These are phyloP conservation scores for Illadopsis cleaveri DNA, from an alignment of 2,113 vertebrate genomes.

Conservation along the genomic window DNA sequence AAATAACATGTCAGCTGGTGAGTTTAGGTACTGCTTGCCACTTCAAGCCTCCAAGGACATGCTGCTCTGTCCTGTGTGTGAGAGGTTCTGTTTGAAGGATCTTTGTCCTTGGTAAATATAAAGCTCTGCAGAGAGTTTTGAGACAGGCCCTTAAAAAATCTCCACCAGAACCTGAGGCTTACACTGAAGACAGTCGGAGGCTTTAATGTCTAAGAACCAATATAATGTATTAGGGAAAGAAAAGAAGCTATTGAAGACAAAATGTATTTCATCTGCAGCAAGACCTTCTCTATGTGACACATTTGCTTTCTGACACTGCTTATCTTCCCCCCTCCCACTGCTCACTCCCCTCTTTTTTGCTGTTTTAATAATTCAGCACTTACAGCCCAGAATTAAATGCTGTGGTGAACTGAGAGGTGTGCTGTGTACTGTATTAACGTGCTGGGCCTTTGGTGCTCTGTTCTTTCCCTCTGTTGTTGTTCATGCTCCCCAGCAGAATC, in stretches of 20 bases:
- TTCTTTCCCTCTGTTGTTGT: not conserved
- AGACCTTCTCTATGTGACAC: not conserved
- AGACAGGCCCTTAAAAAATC: not conserved
- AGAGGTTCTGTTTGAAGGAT: not conserved
- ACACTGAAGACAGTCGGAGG: not conserved
- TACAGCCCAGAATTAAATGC: not conserved
- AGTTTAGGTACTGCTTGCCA: not conserved
- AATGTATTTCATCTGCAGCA: not conserved
- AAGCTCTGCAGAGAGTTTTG: not conserved
- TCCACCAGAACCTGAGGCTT: not conserved
- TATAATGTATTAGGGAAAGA: not conserved
- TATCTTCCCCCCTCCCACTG: not conserved
- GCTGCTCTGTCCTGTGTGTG: not conserved
- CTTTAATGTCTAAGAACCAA: not conserved
- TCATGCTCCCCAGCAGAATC: not conserved
- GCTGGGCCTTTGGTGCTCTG: not conserved
- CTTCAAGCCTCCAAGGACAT: not conserved
- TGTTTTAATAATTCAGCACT: not conserved
- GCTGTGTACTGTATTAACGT: not conserved
- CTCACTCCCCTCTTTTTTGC: not conserved
- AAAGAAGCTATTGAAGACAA: not conserved
- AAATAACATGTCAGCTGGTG: accelerated
- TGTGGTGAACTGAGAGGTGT: not conserved
- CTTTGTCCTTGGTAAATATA: not conserved
- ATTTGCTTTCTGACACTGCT: not conserved